These are phyloP conservation scores for Uria aalge DNA, from an alignment of 2,113 vertebrate species.

Conservation along the genomic window DNA sequence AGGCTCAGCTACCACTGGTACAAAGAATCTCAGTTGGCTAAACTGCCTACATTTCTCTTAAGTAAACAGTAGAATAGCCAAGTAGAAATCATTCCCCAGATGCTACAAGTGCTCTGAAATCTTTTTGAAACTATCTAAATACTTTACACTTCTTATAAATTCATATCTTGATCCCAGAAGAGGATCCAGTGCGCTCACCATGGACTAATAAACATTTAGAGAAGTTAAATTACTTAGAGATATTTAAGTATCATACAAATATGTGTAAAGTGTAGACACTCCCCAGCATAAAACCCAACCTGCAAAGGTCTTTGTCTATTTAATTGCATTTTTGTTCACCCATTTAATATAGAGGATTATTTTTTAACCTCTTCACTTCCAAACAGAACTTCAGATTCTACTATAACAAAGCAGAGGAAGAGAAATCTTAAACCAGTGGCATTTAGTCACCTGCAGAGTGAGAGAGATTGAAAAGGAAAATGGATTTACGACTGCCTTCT, in stretches of 20 bases:
- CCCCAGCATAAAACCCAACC: background rate
- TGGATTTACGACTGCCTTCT: slow-evolving; percentile 28
- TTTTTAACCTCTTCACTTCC: slow-evolving; percentile 33
- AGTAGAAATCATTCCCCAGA: slow-evolving; percentile 48
- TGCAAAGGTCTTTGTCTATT: slow-evolving; percentile 1
- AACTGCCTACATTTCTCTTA: slow-evolving; percentile 20
- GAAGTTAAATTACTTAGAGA: slow-evolving; percentile 63
- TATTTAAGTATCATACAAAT: slow-evolving; percentile 58
- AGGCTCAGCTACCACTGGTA: background rate
- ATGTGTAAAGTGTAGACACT: background rate
- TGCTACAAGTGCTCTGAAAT: slow-evolving; percentile 33
- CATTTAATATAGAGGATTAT: background rate
- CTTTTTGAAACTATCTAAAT: slow-evolving; percentile 52
- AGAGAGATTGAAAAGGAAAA: background rate
- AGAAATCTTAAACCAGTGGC: slow-evolving; percentile 3
- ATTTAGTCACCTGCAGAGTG: slow-evolving; percentile 25
- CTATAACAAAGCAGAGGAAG: background rate
- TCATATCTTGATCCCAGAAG: slow-evolving; percentile 56
- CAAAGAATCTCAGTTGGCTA: background rate
- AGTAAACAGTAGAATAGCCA: slow-evolving; percentile 45
- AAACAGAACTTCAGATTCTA: slow-evolving; percentile 25
- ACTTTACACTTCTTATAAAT: slow-evolving; percentile 44
- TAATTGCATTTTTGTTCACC: background rate
- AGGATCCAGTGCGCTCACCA: slow-evolving; percentile 21
- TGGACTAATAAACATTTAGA: slow-evolving; percentile 66